These are phyloP conservation scores for Yponomeuta plumbellus DNA, from an alignment of 2,888 invertebrate genomes.

Conservation along the genomic window DNA sequence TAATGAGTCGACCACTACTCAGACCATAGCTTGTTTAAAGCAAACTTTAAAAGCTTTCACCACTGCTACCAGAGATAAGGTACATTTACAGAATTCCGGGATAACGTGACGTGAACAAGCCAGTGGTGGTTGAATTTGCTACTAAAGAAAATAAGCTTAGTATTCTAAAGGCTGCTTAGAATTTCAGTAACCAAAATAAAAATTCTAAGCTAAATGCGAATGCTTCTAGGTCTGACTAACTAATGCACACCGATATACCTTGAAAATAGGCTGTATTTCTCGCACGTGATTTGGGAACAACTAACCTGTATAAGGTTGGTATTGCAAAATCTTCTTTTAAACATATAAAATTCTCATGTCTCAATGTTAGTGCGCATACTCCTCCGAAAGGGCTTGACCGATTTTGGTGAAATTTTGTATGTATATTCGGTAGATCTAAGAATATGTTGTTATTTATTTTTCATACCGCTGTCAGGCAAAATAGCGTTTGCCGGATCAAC, in stretches of 20 bases:
- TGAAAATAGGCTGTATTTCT: neutral
- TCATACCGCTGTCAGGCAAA: no score
- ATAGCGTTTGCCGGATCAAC: no score
- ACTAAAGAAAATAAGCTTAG: neutral
- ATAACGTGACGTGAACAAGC: neutral
- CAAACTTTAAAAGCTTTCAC: neutral
- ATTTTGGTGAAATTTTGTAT: no score
- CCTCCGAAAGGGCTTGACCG: no score
- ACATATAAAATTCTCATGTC: no score
- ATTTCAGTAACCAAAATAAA: neutral
- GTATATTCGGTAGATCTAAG: no score
- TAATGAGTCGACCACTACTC: no score
- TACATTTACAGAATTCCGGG: neutral
- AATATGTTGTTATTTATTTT: no score
- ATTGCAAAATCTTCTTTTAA: neutral
- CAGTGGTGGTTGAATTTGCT: neutral
- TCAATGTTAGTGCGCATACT: no score
- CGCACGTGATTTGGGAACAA: neutral
- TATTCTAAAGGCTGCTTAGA: neutral
- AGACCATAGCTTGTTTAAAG: neutral
- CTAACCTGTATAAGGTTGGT: neutral
- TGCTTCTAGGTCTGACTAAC: neutral
- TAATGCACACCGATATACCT: no score
- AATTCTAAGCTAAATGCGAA: neutral
- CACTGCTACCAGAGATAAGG: neutral